Evolutionary conservation across 1,140 invertebrate species (phyloP).

Genomic region (Prorops nasuta): DNA sequence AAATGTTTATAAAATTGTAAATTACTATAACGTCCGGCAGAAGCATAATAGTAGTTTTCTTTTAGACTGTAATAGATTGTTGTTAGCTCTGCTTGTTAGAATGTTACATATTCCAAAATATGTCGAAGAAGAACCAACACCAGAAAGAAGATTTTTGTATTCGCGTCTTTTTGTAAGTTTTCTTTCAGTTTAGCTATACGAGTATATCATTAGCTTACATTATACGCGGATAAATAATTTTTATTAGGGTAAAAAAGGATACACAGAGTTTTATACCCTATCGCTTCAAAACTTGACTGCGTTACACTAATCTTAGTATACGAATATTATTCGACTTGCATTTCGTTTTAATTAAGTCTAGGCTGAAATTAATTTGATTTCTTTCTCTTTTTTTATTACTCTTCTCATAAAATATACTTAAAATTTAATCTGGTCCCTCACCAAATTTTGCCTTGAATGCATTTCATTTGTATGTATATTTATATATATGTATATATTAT

Average conservation of each 20-base stretch:
- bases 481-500: not conserved
- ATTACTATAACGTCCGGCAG: too few relatives aligned
- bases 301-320: too few relatives aligned
- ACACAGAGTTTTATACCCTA: too few relatives aligned
- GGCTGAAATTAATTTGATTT: too few relatives aligned
- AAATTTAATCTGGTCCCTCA: conserved; percentile 32
- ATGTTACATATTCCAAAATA: conserved; percentile 39
- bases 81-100: conserved; percentile 46
- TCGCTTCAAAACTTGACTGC: too few relatives aligned
- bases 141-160: conserved; percentile 37
- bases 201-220: conserved; percentile 29
- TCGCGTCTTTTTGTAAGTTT: conserved; percentile 19
- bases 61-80: too few relatives aligned
- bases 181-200: conserved; percentile 20
- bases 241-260: too few relatives aligned
- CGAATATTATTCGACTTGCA: too few relatives aligned
- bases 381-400: not conserved
- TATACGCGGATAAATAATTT: conserved; percentile 29
- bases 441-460: conserved; percentile 23
- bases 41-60: conserved; percentile 26
- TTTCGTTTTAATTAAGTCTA: too few relatives aligned
- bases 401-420: conserved; percentile 26
- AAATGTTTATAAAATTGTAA: too few relatives aligned
- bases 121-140: conserved; percentile 50
- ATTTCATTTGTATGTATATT: conserved; percentile 10